phyloP scores from a whole-genome alignment of 1,140 invertebrate genomes.

The Lasaia peninsularis region DNA sequence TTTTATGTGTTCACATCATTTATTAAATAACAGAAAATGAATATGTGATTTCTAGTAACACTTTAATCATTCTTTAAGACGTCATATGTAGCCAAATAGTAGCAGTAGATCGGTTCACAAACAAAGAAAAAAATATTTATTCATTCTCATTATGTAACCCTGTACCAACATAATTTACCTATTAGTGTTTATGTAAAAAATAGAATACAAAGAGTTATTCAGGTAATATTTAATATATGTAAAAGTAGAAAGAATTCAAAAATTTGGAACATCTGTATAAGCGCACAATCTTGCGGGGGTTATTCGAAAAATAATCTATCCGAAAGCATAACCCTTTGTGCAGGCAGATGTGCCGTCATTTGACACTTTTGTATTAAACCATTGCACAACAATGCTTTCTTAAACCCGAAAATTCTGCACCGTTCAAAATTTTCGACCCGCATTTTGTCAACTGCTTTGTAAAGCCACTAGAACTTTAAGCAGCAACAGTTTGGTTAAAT shows the following conservation, averaged over 20 bases:
- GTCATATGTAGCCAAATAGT: too few species aligned
- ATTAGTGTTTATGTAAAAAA: not conserved
- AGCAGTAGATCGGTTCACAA: too few species aligned
- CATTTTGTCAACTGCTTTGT: constrained; percentile 64
- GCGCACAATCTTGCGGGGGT: constrained; percentile 71
- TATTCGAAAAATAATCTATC: constrained; percentile 75
- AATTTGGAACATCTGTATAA: constrained; percentile 71
- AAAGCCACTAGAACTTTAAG: constrained; percentile 34
- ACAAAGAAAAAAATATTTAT: too few species aligned
- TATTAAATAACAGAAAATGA: too few species aligned
- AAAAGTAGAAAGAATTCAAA: constrained; percentile 1
- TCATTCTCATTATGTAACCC: too few species aligned
- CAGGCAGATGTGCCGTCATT: constrained; percentile 75
- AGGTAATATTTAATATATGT: not conserved
- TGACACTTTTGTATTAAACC: constrained; percentile 77
- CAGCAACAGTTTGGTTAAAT: constrained; percentile 33
- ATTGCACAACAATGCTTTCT: constrained; percentile 76
- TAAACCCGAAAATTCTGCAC: constrained; percentile 73
- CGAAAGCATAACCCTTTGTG: constrained; percentile 71
- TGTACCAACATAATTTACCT: too few species aligned
- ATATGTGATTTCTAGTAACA: too few species aligned
- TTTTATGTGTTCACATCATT: too few species aligned
- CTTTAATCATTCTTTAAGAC: too few species aligned
- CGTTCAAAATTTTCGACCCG: constrained; percentile 68
- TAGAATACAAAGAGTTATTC: constrained; percentile 9